A percentile compares a stretch with the other conserved stretches of the same genome.
Conservation (phyloP, 2,797 vertebrate species). For the Tachyglossus aculeatus region DNA sequence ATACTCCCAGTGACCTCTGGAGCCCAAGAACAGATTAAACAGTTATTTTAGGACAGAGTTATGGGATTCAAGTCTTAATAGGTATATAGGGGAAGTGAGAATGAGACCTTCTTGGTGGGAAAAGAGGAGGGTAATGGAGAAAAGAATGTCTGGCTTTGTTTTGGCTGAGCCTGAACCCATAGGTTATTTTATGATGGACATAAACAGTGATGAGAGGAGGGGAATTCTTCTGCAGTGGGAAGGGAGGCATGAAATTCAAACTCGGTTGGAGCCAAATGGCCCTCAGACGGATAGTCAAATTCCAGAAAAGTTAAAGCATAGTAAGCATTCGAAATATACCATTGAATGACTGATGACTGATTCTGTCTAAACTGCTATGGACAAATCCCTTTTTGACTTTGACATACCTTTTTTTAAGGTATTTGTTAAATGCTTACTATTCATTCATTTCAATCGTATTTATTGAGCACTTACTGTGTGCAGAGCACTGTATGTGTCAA, state of each 20-base stretch:
- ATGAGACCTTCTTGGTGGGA: neutral
- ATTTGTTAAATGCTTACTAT: too few relatives aligned
- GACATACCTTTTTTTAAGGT: too few relatives aligned
- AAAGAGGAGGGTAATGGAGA: neutral
- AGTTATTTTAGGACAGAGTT: neutral
- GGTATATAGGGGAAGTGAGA: neutral
- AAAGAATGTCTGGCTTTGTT: neutral
- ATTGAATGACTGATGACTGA: too few relatives aligned
- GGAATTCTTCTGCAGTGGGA: neutral
- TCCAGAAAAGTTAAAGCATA: neutral
- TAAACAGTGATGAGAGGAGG: too few relatives aligned
- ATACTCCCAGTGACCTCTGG: neutral
- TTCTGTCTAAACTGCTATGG: too few relatives aligned
- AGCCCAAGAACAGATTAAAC: neutral
- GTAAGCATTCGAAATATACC: too few relatives aligned
- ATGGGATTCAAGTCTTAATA: neutral
- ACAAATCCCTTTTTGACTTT: too few relatives aligned
- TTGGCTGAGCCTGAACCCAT: neutral
- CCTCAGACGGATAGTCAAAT: neutral
- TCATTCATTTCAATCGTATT: too few relatives aligned
- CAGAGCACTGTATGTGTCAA: too few relatives aligned
- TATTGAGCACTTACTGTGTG: too few relatives aligned
- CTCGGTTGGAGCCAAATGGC: too few relatives aligned
- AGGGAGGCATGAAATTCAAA: too few relatives aligned
- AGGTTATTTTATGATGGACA: neutral